Percentiles rank a stretch among this genome's conserved stretches.
phyloP scores from a whole-genome alignment of 92 coral and sea anemone species.

The Isaurus tuberculatus region DNA sequence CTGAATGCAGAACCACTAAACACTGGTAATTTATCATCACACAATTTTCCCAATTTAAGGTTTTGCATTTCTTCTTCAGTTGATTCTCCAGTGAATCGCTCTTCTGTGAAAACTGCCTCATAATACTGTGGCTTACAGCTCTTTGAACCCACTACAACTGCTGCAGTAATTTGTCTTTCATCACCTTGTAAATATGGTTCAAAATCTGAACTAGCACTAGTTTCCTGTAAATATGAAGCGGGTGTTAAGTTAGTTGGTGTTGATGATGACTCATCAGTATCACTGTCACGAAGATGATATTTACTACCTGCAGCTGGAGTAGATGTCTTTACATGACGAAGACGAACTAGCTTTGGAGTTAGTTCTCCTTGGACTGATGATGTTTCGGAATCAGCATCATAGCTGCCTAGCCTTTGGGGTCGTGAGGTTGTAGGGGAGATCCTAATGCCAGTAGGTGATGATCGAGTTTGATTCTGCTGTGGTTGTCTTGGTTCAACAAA shows the following conservation, averaged over 20 bases:
- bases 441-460: neutral
- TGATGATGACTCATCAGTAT: slow-evolving; percentile 75
- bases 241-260: slow-evolving; percentile 79
- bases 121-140: slow-evolving; percentile 17
- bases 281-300: slow-evolving; percentile 52
- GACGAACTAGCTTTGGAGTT: slow-evolving; percentile 66
- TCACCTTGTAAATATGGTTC: slow-evolving; percentile 21
- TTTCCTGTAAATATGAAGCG: slow-evolving; percentile 48
- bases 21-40: slow-evolving; percentile 10
- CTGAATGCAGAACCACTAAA: slow-evolving; percentile 22
- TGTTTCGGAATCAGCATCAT: slow-evolving; percentile 98
- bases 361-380: slow-evolving; percentile 77
- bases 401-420: slow-evolving; percentile 57
- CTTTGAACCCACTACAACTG: slow-evolving; percentile 27
- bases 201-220: slow-evolving; percentile 32
- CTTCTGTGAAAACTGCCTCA: slow-evolving; percentile 17
- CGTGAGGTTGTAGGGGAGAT: slow-evolving; percentile 4
- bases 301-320: slow-evolving; percentile 58
- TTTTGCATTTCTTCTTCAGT: slow-evolving; percentile 28
- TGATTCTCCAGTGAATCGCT: slow-evolving; percentile 18
- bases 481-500: slow-evolving; percentile 53
- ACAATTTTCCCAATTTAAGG: neutral
- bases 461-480: neutral
- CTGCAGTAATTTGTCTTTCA: slow-evolving; percentile 28
- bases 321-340: slow-evolving; percentile 70